phyloP scores from a whole-genome alignment of 2,113 vertebrate genomes.

The Chinchilla lanigera region DNA sequence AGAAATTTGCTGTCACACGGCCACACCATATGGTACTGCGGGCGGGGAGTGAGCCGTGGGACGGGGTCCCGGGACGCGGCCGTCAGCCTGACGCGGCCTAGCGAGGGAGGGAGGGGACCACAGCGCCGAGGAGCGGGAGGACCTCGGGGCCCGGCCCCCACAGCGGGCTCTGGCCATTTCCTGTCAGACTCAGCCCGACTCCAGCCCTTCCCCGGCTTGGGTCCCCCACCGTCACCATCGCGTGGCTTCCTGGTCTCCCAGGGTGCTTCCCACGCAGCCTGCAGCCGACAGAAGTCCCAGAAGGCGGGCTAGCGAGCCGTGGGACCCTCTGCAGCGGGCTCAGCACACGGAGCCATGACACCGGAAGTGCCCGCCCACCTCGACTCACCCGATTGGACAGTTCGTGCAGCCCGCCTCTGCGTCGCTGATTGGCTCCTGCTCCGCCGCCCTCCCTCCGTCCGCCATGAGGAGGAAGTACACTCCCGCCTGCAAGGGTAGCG shows the following conservation, averaged over 20 bases:
- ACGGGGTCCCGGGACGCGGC: not conserved
- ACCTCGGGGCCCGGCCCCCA: too few species aligned
- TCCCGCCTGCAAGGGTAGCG: fast-evolving
- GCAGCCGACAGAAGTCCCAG: too few species aligned
- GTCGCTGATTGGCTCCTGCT: not conserved
- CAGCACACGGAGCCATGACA: not conserved
- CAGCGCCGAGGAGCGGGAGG: too few species aligned
- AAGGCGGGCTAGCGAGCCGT: too few species aligned
- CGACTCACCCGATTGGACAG: not conserved
- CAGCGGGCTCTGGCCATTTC: not conserved
- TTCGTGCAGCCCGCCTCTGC: not conserved
- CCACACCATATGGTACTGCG: too few species aligned
- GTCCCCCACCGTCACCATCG: not conserved
- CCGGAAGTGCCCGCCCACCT: not conserved
- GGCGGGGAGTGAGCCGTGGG: too few species aligned
- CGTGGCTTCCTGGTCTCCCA: too few species aligned
- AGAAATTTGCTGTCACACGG: too few species aligned
- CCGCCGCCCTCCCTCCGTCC: not conserved
- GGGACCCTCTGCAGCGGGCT: fast-evolving
- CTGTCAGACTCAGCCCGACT: too few species aligned
- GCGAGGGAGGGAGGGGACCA: too few species aligned
- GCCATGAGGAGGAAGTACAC: not conserved
- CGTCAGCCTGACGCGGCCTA: fast-evolving
- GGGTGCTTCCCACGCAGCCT: not conserved
- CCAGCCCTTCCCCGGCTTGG: not conserved